A percentile compares a stretch with the other conserved stretches of the same genome.
These are phyloP conservation scores for Ramphastos sulfuratus DNA, from an alignment of 2,113 vertebrate genomes.

Conservation along the genomic window DNA sequence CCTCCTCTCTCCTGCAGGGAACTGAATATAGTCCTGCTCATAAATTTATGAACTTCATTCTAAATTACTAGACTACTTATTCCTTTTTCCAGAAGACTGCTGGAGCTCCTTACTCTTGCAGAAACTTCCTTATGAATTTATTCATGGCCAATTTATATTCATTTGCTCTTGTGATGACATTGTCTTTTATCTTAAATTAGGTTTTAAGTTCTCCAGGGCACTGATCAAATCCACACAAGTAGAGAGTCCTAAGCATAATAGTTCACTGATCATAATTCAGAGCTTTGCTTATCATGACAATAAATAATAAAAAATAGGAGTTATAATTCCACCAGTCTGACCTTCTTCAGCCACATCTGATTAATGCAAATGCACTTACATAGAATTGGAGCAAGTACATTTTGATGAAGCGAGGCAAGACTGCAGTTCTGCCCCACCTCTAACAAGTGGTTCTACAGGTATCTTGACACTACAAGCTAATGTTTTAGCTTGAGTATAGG, in stretches of 20 bases:
- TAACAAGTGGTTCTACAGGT: background rate
- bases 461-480: background rate
- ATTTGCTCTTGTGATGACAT: slow-evolving; percentile 7
- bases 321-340: background rate
- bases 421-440: background rate
- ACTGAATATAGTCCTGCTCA: background rate
- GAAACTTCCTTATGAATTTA: slow-evolving; percentile 29
- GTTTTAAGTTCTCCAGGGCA: background rate
- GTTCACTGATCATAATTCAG: background rate
- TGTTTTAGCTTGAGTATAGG: background rate
- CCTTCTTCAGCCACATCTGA: background rate
- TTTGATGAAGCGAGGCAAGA: background rate
- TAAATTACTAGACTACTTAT: background rate
- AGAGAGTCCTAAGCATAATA: background rate
- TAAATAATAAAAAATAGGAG: background rate
- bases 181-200: slow-evolving; percentile 14
- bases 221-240: background rate
- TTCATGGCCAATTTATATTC: slow-evolving; percentile 48
- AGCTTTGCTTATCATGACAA: background rate
- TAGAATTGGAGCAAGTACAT: background rate
- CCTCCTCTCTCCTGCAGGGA: background rate
- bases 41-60: slow-evolving; percentile 4
- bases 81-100: background rate
- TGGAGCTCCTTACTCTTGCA: background rate
- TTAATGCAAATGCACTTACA: background rate